phyloP scores from a whole-genome alignment of 2,797 vertebrate genomes.

The Cynopterus sphinx region DNA sequence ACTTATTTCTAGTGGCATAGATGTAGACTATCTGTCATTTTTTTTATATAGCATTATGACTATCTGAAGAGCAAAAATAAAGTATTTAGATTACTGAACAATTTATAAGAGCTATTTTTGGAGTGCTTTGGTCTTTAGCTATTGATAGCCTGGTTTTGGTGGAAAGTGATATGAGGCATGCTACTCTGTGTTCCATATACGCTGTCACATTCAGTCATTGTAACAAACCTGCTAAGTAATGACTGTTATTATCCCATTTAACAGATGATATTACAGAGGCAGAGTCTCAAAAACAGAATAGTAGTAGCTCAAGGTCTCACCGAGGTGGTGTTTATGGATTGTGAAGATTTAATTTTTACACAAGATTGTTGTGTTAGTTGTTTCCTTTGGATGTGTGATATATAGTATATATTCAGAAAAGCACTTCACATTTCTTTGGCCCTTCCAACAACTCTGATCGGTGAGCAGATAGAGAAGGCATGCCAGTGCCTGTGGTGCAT shows the following conservation, averaged over 20 bases:
- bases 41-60: not conserved
- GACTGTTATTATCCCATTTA: not conserved
- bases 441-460: not conserved
- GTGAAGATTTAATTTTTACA: not conserved
- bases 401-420: not conserved
- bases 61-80: not conserved
- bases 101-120: not conserved
- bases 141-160: not conserved
- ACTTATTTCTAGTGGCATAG: slow-evolving; percentile 22
- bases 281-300: not conserved
- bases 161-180: not conserved
- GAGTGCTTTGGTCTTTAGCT: not conserved
- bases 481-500: no score
- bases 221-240: not conserved
- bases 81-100: not conserved
- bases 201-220: not conserved
- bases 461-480: not conserved
- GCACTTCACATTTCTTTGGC: not conserved
- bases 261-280: not conserved
- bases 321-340: not conserved
- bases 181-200: not conserved
- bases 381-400: not conserved
- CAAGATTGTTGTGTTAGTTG: not conserved
- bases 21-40: not conserved
- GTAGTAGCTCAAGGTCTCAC: not conserved